phyloP scores from a whole-genome alignment of 1,140 invertebrate genomes.

The Pomacea maculata region DNA sequence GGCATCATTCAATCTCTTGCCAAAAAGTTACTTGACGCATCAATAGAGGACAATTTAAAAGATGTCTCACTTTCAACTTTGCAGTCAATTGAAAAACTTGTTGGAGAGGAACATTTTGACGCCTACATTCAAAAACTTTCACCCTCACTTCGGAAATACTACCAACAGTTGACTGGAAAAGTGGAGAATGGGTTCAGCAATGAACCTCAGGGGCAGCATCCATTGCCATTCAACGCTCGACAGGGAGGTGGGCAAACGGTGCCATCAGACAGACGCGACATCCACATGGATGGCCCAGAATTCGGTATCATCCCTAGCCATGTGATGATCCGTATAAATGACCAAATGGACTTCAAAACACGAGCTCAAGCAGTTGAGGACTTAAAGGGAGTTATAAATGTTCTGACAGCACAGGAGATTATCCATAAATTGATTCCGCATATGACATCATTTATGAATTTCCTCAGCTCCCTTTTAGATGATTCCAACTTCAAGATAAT shows the following conservation, averaged over 20 bases:
- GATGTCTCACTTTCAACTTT: conserved; percentile 56
- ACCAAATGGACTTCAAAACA: conserved; percentile 62
- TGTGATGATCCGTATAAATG: conserved; percentile 59
- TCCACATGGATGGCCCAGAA: conserved; percentile 52
- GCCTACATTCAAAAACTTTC: conserved; percentile 57
- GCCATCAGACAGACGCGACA: conserved; percentile 28
- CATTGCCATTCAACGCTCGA: conserved; percentile 7
- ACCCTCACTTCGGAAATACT: conserved; percentile 54
- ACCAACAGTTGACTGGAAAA: conserved; percentile 52
- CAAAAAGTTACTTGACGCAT: conserved; percentile 57
- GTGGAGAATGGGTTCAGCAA: conserved; percentile 20
- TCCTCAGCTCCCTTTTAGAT: conserved; percentile 70
- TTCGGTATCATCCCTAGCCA: conserved; percentile 65
- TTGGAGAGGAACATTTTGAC: conserved; percentile 58
- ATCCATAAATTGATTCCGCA: conserved; percentile 69
- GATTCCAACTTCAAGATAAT: conserved; percentile 73
- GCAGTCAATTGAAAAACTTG: conserved; percentile 57
- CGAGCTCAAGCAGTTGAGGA: conserved; percentile 63
- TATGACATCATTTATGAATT: conserved; percentile 73
- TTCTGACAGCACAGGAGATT: conserved; percentile 45
- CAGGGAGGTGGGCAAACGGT: neutral
- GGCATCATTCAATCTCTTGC: conserved; percentile 59
- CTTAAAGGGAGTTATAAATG: conserved; percentile 55
- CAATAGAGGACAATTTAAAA: conserved; percentile 56
- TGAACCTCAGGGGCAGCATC: conserved; percentile 7